A percentile compares a stretch with the other conserved stretches of the same genome.
Conservation (phyloP, 2,888 invertebrate species). For the Helicoverpa assulta region DNA sequence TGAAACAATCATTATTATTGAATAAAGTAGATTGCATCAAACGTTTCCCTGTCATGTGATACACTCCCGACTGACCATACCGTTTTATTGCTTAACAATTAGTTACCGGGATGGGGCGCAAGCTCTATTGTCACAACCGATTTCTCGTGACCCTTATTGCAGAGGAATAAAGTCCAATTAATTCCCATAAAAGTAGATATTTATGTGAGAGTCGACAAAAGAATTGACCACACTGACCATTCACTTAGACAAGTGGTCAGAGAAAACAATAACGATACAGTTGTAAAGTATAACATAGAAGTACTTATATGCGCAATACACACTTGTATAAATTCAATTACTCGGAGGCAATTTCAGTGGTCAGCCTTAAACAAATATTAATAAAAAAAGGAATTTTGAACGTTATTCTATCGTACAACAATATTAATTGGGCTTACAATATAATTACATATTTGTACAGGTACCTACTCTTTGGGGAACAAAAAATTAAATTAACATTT, state of each 20-base stretch:
- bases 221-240: constrained; percentile 76
- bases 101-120: constrained; percentile 64
- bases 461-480: not conserved
- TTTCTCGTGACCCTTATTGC: constrained; percentile 49
- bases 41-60: constrained; percentile 57
- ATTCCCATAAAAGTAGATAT: not conserved
- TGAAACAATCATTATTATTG: constrained; percentile 69
- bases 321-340: constrained; percentile 54
- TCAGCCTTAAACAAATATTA: constrained; percentile 54
- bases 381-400: constrained; percentile 26
- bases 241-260: constrained; percentile 73
- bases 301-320: constrained; percentile 48
- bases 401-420: constrained; percentile 24
- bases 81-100: constrained; percentile 85
- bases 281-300: constrained; percentile 33
- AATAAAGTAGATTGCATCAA: constrained; percentile 76
- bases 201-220: constrained; percentile 58
- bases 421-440: constrained; percentile 11
- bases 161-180: constrained; percentile 60
- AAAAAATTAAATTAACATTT: not conserved
- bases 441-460: not conserved
- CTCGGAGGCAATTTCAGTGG: constrained; percentile 35
- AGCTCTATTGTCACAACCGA: constrained; percentile 42
- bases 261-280: constrained; percentile 66
- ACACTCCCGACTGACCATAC: constrained; percentile 74